Percentiles rank a stretch among this genome's conserved stretches.
Conservation (phyloP, 2,797 vertebrate species). For the Todus mexicanus region DNA sequence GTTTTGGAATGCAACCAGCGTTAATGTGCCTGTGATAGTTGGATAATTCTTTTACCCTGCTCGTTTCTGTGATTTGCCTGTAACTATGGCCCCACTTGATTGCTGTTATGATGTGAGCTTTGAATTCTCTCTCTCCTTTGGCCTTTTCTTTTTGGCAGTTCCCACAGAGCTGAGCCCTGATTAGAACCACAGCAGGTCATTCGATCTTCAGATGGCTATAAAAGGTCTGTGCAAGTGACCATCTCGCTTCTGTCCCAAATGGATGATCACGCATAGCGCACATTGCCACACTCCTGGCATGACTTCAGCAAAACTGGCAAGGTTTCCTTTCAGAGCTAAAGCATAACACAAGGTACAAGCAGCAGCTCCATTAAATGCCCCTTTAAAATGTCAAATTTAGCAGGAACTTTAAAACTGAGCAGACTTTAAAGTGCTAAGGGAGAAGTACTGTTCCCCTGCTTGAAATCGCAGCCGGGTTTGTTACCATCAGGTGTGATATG, state of each 20-base stretch:
- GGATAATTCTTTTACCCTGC: slow-evolving; percentile 49
- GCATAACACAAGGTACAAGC: not conserved
- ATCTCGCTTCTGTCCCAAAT: slow-evolving; percentile 32
- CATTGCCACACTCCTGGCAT: slow-evolving; percentile 31
- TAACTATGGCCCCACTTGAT: slow-evolving; percentile 27
- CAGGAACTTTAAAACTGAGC: slow-evolving; percentile 24
- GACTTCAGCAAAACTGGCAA: slow-evolving; percentile 31
- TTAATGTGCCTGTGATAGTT: slow-evolving; percentile 52
- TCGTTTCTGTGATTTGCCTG: slow-evolving; percentile 53
- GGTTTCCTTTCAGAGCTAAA: slow-evolving; percentile 20
- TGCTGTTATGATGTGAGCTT: slow-evolving; percentile 52
- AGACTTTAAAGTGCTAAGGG: slow-evolving; percentile 36
- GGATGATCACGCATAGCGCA: not conserved
- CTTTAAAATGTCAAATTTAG: slow-evolving; percentile 25
- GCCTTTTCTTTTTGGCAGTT: slow-evolving; percentile 66
- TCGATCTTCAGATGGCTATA: slow-evolving; percentile 62
- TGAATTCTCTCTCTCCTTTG: slow-evolving; percentile 66
- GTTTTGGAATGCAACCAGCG: slow-evolving; percentile 1
- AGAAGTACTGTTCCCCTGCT: not conserved
- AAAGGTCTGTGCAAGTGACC: slow-evolving; percentile 59
- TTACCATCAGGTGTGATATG: slow-evolving; percentile 49
- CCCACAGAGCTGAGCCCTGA: slow-evolving; percentile 49
- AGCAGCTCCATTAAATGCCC: slow-evolving; percentile 27
- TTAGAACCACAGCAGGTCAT: slow-evolving; percentile 66
- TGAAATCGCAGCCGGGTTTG: slow-evolving; percentile 38